These are phyloP conservation scores for Dexiosoma caninum DNA, from an alignment of 2,888 invertebrate genomes.

Conservation along the genomic window DNA sequence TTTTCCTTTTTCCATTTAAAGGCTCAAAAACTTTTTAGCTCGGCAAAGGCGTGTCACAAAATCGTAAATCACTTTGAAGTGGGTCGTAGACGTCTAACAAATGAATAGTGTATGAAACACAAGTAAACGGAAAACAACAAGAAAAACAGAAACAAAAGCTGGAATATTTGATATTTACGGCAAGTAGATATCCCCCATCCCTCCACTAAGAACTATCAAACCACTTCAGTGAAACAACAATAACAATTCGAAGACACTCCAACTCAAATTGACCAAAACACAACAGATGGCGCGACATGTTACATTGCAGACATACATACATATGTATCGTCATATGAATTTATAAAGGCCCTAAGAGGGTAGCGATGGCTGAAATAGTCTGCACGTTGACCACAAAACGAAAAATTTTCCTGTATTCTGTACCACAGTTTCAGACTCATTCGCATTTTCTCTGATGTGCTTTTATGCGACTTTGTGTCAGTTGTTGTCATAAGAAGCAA, in stretches of 20 bases:
- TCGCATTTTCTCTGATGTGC: too few relatives aligned
- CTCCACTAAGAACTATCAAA: conserved; percentile 1
- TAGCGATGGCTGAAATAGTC: too few relatives aligned
- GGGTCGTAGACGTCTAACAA: conserved; percentile 76
- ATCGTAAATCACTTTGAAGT: conserved; percentile 78
- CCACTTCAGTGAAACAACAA: conserved; percentile 26
- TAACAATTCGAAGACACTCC: conserved; percentile 36
- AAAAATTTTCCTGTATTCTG: too few relatives aligned
- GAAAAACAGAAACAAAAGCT: conserved; percentile 57
- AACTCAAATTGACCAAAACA: conserved; percentile 47
- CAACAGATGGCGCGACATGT: conserved; percentile 59
- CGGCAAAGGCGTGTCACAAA: conserved; percentile 76
- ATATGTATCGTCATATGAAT: not conserved
- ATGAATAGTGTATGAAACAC: conserved; percentile 64
- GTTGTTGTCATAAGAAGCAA: too few relatives aligned
- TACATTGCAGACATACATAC: conserved; percentile 2
- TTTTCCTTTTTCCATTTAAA: not conserved
- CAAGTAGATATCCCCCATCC: conserved; percentile 16
- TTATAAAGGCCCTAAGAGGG: too few relatives aligned
- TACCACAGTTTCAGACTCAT: too few relatives aligned
- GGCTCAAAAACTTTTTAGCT: conserved; percentile 70
- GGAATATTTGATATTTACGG: conserved; percentile 43
- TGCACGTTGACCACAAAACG: too few relatives aligned
- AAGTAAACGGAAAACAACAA: conserved; percentile 65
- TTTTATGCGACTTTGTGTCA: not conserved